These are phyloP conservation scores for Parus major DNA, from an alignment of 2,113 vertebrate species.

Conservation along the genomic window DNA sequence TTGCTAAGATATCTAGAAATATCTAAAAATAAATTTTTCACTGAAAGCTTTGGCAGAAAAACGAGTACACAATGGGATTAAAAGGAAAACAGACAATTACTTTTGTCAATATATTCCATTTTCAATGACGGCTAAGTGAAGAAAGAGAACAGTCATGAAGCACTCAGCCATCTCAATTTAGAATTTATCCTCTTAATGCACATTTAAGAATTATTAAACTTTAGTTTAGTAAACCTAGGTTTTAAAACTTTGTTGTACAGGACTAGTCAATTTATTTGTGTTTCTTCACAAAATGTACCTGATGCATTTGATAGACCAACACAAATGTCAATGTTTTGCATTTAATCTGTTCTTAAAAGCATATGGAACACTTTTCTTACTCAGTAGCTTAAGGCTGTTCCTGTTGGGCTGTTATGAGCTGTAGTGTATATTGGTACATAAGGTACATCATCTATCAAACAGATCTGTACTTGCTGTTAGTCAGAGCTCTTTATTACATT, in stretches of 20 bases:
- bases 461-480: constrained; percentile 41
- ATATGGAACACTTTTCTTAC: not conserved
- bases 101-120: not conserved
- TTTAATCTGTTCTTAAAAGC: constrained; percentile 3
- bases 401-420: not conserved
- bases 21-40: not conserved
- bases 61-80: not conserved
- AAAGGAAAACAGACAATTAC: not conserved
- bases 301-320: not conserved
- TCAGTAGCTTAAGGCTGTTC: not conserved
- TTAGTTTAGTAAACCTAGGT: not conserved
- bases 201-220: not conserved
- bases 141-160: not conserved
- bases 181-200: not conserved
- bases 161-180: not conserved
- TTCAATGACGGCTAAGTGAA: not conserved
- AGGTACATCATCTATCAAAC: not conserved
- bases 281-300: not conserved
- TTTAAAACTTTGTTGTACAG: not conserved
- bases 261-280: not conserved
- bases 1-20: not conserved
- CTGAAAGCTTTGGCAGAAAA: not conserved
- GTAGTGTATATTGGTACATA: not conserved
- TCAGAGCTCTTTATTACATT: constrained; percentile 8
- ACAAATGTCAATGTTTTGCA: constrained; percentile 2